Evolutionary conservation across 2,888 invertebrate species (phyloP), one percentile per base, ranked within the genome.

Genomic region (Tinea semifulvella): DNA sequence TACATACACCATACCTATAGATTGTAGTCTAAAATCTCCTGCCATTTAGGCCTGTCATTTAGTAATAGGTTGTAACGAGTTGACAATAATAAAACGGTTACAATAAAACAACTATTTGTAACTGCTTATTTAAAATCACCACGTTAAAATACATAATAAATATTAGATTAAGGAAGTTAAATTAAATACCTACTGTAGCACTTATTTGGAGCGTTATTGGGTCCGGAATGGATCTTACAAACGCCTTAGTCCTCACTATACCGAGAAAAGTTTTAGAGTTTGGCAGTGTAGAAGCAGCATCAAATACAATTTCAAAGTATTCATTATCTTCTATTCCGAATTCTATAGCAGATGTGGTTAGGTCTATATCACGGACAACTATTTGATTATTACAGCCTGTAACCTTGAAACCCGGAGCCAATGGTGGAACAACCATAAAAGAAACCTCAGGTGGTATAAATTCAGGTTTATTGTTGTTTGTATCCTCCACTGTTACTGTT

Each of bases 321-420:
- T 61, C 57, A 44, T 73, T 77, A 6, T 68, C 65, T 46, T 69
- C 60, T 4, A 81, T 64, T 8, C 49, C 48, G 42, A 77, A 80
- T 13, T 62, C 58, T 22, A 82, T 73, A 52, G 57, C 57, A 16
- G 59, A 49, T 0, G 81, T 85, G 1, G 84, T 80, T 7, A 85
- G 70, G 56, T 85, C 85, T 17, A 82, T 66, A 54, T 85, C 85
- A 51, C 68, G 61, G 0, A 69, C 84, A 38, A 55, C 58, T 8
- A 85, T 68, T 19, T 63, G 59, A 31, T 72, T 65, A n/a, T 69
- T 58, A 42, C 74, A 71, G 8, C 68, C 61, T 1, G 82, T 74
- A 18, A 85, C 56, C 11, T 65, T 53, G 46, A 61, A 70, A 1
- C 72, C 69, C 7, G 79, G 77, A 28, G 81, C 69, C 40, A 80